These are phyloP conservation scores for Rotaria magnacalcarata DNA, from an alignment of 2,888 invertebrate species.

Conservation along the genomic window DNA sequence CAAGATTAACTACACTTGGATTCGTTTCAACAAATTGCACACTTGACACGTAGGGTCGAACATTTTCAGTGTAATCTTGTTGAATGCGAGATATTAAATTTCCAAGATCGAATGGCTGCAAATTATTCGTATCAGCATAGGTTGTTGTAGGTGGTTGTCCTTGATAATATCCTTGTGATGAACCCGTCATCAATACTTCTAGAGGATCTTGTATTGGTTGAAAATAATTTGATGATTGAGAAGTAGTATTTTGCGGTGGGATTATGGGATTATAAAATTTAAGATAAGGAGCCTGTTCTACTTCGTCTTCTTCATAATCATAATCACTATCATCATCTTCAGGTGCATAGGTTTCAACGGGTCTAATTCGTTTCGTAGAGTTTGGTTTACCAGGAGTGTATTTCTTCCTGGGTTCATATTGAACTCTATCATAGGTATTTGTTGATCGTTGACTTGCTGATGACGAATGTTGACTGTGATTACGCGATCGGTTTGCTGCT, in stretches of 20 bases:
- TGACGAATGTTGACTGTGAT: background rate
- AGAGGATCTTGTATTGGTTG: background rate
- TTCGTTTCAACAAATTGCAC: background rate
- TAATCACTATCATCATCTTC: background rate
- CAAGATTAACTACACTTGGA: background rate
- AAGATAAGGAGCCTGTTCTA: background rate
- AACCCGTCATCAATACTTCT: background rate
- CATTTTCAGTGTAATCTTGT: background rate
- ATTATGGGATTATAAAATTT: background rate
- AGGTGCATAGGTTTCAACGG: background rate
- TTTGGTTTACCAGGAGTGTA: background rate
- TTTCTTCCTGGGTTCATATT: background rate
- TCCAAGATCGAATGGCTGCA: background rate
- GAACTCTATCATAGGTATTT: background rate
- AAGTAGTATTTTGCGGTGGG: background rate
- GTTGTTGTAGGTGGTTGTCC: background rate
- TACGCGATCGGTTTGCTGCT: background rate
- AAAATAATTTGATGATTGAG: background rate
- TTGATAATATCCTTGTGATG: background rate
- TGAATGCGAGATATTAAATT: background rate
- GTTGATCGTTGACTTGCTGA: background rate
- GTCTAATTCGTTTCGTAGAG: background rate
- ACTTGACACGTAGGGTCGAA: background rate
- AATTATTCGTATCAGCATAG: background rate
- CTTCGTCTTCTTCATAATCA: background rate